Percentiles rank a stretch among this genome's conserved stretches.
These are phyloP conservation scores for Oryzias celebensis DNA, from an alignment of 2,113 vertebrate species.

Conservation along the genomic window DNA sequence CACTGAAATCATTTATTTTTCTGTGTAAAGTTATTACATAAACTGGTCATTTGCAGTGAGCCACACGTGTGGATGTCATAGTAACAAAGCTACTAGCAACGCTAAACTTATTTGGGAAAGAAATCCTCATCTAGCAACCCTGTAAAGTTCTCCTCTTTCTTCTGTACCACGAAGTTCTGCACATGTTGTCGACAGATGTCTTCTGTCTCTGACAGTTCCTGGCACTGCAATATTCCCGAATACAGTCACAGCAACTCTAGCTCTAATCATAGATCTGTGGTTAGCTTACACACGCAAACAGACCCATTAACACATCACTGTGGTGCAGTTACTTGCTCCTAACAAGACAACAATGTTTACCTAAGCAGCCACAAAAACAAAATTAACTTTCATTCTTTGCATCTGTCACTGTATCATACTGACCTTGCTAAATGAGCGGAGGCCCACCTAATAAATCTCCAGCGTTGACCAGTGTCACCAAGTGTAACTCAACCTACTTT, in stretches of 20 bases:
- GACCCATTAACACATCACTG: conserved; percentile 43
- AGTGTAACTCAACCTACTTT: no score
- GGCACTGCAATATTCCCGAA: conserved; percentile 57
- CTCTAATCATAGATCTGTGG: conserved; percentile 43
- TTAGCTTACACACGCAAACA: conserved; percentile 40
- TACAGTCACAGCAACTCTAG: conserved; percentile 38
- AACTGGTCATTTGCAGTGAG: background rate
- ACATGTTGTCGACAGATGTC: conserved; percentile 69
- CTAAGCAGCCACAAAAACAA: conserved; percentile 73
- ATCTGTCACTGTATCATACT: conserved; percentile 23
- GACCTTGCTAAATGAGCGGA: no score
- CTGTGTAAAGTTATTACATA: background rate
- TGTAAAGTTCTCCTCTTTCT: background rate
- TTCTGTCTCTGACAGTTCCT: conserved; percentile 38
- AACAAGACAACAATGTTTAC: conserved; percentile 64
- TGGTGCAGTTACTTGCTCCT: conserved; percentile 44
- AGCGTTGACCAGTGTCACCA: no score
- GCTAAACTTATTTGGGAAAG: background rate
- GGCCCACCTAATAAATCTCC: no score
- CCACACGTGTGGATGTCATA: background rate
- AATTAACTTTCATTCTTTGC: conserved; percentile 64
- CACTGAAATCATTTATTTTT: background rate
- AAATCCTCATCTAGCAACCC: background rate
- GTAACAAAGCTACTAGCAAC: background rate
- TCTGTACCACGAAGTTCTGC: conserved; percentile 1